phyloP scores from a whole-genome alignment of 2,888 invertebrate genomes.

The Mesochorus sp. region DNA sequence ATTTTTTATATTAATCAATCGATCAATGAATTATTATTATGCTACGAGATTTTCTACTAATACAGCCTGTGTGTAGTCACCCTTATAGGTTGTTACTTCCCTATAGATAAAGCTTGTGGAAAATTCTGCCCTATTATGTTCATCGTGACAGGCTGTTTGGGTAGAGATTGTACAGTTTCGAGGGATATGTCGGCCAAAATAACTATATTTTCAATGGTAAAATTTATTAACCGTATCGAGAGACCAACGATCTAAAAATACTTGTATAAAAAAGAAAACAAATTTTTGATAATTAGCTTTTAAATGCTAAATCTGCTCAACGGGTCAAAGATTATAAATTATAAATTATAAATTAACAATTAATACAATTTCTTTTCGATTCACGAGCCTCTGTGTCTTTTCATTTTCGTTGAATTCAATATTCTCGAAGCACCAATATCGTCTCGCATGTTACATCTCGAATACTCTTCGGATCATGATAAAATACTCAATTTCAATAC shows the following conservation, averaged over 20 bases:
- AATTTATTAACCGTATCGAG: too few species aligned
- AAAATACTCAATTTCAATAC: constrained; percentile 39
- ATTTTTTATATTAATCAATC: background rate
- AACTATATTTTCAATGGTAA: background rate
- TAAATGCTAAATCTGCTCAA: constrained; percentile 36
- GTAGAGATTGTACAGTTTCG: background rate
- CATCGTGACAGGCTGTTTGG: constrained; percentile 7
- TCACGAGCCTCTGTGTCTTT: constrained; percentile 46
- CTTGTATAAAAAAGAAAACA: background rate
- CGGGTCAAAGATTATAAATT: background rate
- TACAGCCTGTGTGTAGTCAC: constrained; percentile 30
- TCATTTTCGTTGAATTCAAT: constrained; percentile 6
- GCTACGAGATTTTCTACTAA: constrained; percentile 30
- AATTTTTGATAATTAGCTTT: constrained; percentile 8
- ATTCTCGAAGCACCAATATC: constrained; percentile 11
- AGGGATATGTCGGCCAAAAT: constrained; percentile 39
- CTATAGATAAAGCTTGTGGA: constrained; percentile 26
- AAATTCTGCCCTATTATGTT: constrained; percentile 19
- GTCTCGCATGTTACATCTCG: background rate
- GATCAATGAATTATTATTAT: constrained; percentile 29
- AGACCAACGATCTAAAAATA: background rate
- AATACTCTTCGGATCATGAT: background rate
- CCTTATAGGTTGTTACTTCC: background rate
- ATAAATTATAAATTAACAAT: constrained; percentile 20
- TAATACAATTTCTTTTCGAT: constrained; percentile 25